Conservation (phyloP, 1,140 invertebrate genomes). For the Trichonephila clavipes region DNA sequence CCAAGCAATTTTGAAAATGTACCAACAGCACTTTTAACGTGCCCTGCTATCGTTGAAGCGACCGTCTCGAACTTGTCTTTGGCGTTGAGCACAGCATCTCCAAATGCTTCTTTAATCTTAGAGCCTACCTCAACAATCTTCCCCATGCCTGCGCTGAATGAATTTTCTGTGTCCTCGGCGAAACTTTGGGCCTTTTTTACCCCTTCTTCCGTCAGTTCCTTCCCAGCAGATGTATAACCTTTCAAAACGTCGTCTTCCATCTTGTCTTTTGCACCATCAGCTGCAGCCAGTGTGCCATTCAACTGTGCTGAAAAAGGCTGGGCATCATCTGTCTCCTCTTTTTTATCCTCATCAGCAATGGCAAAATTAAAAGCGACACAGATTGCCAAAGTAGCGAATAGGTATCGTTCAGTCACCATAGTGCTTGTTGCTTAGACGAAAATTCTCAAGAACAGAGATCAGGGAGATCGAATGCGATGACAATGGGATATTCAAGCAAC, state of each 20-base stretch:
- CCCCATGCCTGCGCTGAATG: conserved; percentile 23
- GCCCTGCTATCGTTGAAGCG: conserved; percentile 34
- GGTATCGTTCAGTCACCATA: neutral
- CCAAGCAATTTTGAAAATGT: neutral
- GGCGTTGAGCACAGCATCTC: neutral
- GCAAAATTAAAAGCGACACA: neutral
- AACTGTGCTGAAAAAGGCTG: neutral
- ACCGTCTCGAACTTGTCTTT: conserved; percentile 53
- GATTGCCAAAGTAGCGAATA: neutral
- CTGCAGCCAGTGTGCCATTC: neutral
- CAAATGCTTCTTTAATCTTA: conserved; percentile 25
- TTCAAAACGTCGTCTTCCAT: neutral
- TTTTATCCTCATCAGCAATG: neutral
- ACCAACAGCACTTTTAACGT: conserved; percentile 32
- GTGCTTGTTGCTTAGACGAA: neutral
- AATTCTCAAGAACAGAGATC: neutral
- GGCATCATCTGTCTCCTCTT: neutral
- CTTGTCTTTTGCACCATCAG: conserved; percentile 46
- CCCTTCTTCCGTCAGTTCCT: conserved; percentile 25
- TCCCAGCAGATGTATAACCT: neutral
- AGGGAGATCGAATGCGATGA: neutral
- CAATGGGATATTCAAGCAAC: neutral
- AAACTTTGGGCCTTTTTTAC: neutral
- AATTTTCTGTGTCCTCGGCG: neutral
- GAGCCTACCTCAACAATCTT: conserved; percentile 11